Conservation (phyloP, 2,888 invertebrate genomes). For the Philopedon plagiatum region DNA sequence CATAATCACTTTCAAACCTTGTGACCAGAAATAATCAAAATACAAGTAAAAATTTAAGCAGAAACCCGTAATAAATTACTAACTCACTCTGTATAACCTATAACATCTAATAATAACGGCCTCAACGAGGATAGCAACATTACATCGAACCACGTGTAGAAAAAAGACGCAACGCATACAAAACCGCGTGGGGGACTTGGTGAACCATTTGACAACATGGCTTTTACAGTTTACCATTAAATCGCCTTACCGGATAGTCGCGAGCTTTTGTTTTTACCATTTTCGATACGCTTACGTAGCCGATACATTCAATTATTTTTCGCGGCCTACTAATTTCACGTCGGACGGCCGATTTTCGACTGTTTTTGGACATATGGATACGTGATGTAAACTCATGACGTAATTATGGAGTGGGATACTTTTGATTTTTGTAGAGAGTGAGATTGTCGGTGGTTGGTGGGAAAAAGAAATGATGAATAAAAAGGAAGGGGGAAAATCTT, state of each 20-base stretch:
- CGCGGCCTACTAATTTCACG: slow-evolving; percentile 20
- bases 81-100: slow-evolving; percentile 11
- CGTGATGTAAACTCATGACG: slow-evolving; percentile 8
- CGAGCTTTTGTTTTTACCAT: slow-evolving; percentile 39
- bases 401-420: slow-evolving; percentile 21
- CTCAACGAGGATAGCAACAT: slow-evolving; percentile 7
- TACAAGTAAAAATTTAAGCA: too few species aligned
- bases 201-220: slow-evolving; percentile 47
- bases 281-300: slow-evolving; percentile 36
- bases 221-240: slow-evolving; percentile 42
- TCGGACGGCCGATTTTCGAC: slow-evolving; percentile 24
- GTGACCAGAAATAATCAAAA: too few species aligned
- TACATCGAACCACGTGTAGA: not conserved
- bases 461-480: not conserved
- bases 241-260: slow-evolving; percentile 44
- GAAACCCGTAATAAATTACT: too few species aligned
- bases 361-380: slow-evolving; percentile 32
- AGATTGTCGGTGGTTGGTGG: not conserved
- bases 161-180: slow-evolving; percentile 35
- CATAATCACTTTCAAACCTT: too few species aligned
- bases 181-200: slow-evolving; percentile 46
- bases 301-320: slow-evolving; percentile 26
- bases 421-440: not conserved
- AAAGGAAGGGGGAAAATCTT: slow-evolving; percentile 3
- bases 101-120: slow-evolving; percentile 36